phyloP scores from a whole-genome alignment of 92 coral and sea anemone genomes.

The Bergia sp. region DNA sequence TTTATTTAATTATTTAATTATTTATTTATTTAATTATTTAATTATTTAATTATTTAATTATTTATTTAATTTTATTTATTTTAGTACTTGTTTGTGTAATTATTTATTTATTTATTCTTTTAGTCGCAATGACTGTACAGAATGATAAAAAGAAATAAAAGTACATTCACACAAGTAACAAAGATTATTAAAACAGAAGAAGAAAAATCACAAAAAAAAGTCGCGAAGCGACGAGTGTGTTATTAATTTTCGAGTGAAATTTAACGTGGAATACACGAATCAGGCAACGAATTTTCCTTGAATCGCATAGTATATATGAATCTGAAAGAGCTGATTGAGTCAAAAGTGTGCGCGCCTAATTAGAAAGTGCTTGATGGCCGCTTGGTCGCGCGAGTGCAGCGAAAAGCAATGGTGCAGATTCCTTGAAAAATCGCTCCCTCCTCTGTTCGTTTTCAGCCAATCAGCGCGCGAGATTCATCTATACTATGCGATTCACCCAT shows the following conservation, averaged over 20 bases:
- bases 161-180: conserved; percentile 4
- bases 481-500: background rate
- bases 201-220: conserved; percentile 1
- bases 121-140: conserved; percentile 6
- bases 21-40: conserved; percentile 5
- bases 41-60: no score
- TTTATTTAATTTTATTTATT: no score
- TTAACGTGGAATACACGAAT: no score
- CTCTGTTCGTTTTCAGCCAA: no score
- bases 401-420: conserved; percentile 5
- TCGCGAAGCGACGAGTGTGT: conserved; percentile 8
- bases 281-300: no score
- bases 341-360: conserved; percentile 6
- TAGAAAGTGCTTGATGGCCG: conserved; percentile 6
- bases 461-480: no score
- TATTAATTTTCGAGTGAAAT: no score
- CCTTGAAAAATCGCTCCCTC: conserved; percentile 6
- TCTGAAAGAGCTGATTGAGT: conserved; percentile 5
- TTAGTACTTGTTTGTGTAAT: background rate
- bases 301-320: no score
- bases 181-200: conserved; percentile 1
- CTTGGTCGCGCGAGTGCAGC: conserved; percentile 9
- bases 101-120: background rate
- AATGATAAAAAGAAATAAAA: conserved; percentile 1
- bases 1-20: background rate